These are phyloP conservation scores for Semotilus atromaculatus DNA, from an alignment of 2,797 vertebrate species.

Conservation along the genomic window DNA sequence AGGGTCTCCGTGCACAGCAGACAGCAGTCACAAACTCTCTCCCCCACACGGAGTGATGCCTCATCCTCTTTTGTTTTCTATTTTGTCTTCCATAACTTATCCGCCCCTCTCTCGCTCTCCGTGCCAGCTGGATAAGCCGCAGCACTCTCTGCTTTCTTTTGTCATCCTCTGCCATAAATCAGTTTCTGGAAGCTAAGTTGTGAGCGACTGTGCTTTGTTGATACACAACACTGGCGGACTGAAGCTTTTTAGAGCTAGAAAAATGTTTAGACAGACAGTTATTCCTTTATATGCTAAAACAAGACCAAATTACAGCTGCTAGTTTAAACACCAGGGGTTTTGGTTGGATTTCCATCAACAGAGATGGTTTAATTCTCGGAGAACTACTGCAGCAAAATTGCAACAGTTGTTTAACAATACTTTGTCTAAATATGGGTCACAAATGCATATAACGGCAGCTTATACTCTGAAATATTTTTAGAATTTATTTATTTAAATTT, in stretches of 20 bases:
- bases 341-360: background rate
- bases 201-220: slow-evolving; percentile 29
- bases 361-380: background rate
- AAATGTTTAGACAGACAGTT: slow-evolving; percentile 24
- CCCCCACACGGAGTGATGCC: slow-evolving; percentile 56
- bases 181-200: slow-evolving; percentile 38
- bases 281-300: background rate
- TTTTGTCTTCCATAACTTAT: slow-evolving; percentile 48
- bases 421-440: background rate
- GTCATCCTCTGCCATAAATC: slow-evolving; percentile 51
- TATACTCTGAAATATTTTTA: background rate
- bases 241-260: slow-evolving; percentile 23
- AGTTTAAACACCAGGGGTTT: background rate
- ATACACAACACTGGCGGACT: background rate
- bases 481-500: background rate
- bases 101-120: slow-evolving; percentile 19
- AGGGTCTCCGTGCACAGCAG: slow-evolving; percentile 44
- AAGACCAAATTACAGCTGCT: background rate
- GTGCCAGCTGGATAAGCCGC: slow-evolving; percentile 34
- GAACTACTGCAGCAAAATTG: background rate
- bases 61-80: slow-evolving; percentile 55
- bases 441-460: background rate
- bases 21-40: slow-evolving; percentile 64
- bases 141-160: slow-evolving; percentile 26
- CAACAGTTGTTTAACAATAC: background rate